Percentiles rank a stretch among this genome's conserved stretches.
phyloP scores from a whole-genome alignment of 2,113 vertebrate species.

The Sakesphorus luctuosus region DNA sequence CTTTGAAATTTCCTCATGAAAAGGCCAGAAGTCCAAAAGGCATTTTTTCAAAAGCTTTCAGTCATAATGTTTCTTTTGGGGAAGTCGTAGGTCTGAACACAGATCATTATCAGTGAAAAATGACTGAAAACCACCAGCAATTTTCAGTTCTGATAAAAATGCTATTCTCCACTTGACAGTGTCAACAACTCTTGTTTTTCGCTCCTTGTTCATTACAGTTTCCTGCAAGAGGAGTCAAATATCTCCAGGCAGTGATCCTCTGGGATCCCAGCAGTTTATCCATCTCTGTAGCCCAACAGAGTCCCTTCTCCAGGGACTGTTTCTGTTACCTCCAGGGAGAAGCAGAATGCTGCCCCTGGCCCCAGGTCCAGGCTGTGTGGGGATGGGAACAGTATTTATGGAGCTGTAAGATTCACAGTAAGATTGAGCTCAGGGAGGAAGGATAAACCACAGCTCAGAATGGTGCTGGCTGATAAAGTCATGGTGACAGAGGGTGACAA shows the following conservation, averaged over 20 bases:
- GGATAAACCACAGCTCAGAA: neutral
- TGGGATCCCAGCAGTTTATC: neutral
- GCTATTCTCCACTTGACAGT: neutral
- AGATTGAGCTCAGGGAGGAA: neutral
- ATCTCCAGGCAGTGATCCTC: neutral
- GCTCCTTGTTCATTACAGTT: neutral
- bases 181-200: neutral
- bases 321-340: neutral
- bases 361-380: neutral
- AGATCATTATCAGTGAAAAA: neutral
- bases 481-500: neutral
- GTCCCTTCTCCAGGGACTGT: neutral
- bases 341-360: neutral
- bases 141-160: slow-evolving; percentile 21
- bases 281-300: neutral
- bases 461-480: neutral
- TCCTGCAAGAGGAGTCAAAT: neutral
- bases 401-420: neutral
- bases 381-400: neutral
- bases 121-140: slow-evolving; percentile 30
- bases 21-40: neutral
- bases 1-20: neutral
- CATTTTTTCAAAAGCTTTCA: slow-evolving; percentile 43
- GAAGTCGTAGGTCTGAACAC: neutral
- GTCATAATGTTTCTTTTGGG: neutral